Base-by-base conservation (phyloP, 2,113 vertebrate genomes). In the Sinosuthora webbiana region DNA sequence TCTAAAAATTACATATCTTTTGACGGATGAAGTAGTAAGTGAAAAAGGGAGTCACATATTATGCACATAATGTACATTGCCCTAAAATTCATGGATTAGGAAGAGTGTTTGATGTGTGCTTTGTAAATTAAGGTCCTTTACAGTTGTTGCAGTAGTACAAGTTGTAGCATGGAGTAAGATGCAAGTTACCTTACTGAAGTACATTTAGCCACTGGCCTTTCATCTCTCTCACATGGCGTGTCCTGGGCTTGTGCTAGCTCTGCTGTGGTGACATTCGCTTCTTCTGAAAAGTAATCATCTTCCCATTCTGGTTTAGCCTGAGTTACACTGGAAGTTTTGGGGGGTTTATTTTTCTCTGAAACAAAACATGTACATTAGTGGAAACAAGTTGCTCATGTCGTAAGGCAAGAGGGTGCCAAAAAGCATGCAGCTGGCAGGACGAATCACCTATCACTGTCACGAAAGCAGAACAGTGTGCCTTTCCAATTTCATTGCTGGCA, bases 391-490 rank as follows among this genome's bases (percentile, higher is more conserved):
- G 67, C 44, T 78, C 39, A 30, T 91, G 94, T 50, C 70, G 20
- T 59, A 76, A 37, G 49, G 41, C 56, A 89, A 35, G 25, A 84
- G 53, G 2, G 5, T 74, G 37, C n/a, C 22, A 28, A 39, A 84
- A 90, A 93, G 25, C 64, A 44, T 30, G 47, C 21, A 77, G 41
- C 68, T 78, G 64, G 42, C 60, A 70, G 28, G 31, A 55, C 1
- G 4, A 80, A n/a, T 97, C 91, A 97, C 95, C 95, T 96, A n/a
- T 92, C 77, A 97, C 85, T 33, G 71, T 89, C 69, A 97, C 19
- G 2, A 96, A 87, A 76, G 96, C 91, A 37, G 91, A 97, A 41
- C 97, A 97, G 50, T 24, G 45, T 13, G 94, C 94, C 68, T 97
- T 88, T 71, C 93, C 97, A 45, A n/a, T 44, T 87, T 96, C 87